Percentiles rank a stretch among this genome's conserved stretches.
Conservation (phyloP, 2,888 invertebrate genomes). For the Allygus modestus region DNA sequence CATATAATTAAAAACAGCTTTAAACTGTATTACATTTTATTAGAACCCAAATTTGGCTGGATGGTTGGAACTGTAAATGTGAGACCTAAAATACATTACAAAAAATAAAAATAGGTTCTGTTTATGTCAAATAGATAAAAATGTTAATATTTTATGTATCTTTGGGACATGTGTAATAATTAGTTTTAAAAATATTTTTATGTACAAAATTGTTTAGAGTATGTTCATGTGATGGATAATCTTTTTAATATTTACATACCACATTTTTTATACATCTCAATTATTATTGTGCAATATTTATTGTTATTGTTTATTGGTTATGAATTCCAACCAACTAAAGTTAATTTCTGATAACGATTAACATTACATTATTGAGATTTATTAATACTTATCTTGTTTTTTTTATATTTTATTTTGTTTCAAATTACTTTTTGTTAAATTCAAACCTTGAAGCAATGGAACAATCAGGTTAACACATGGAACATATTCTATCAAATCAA, state of each 20-base stretch:
- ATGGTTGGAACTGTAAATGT: not conserved
- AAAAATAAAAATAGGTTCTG: not conserved
- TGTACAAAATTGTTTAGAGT: constrained; percentile 37
- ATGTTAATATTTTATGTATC: not conserved
- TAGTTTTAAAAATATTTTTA: constrained; percentile 15
- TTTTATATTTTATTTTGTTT: not conserved
- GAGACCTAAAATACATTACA: not conserved
- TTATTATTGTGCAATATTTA: constrained; percentile 22
- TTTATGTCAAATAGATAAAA: not conserved
- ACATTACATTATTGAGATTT: no score
- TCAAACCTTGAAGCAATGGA: not conserved
- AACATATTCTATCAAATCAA: constrained; percentile 33
- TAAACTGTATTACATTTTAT: no score
- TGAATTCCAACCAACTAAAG: not conserved
- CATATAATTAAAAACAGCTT: no score
- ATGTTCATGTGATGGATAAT: constrained; percentile 14
- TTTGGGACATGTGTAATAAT: constrained; percentile 42
- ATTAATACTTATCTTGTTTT: no score
- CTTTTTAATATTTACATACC: not conserved
- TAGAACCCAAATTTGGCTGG: no score
- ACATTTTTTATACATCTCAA: not conserved
- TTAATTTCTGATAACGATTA: no score
- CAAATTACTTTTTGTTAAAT: not conserved
- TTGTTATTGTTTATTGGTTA: not conserved
- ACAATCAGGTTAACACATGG: constrained; percentile 8